These are phyloP conservation scores for Rhinogobius similis DNA, from an alignment of 2,113 vertebrate species.

Conservation along the genomic window DNA sequence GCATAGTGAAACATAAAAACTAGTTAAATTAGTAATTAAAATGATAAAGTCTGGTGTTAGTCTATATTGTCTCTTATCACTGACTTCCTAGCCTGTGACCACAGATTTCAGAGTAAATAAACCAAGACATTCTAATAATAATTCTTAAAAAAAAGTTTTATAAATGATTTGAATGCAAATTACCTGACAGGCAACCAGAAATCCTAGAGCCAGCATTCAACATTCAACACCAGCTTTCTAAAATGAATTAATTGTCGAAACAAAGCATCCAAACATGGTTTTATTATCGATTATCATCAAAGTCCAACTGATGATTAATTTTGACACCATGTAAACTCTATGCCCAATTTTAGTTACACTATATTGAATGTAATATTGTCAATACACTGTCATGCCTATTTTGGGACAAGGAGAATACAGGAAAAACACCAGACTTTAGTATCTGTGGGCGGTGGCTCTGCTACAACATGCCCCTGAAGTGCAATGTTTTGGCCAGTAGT, in stretches of 20 bases:
- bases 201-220: background rate
- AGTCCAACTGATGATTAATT: no score
- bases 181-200: background rate
- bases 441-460: slow-evolving; percentile 48
- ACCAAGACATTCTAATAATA: background rate
- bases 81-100: background rate
- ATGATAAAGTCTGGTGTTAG: slow-evolving; percentile 19
- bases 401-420: background rate
- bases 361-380: background rate
- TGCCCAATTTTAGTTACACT: background rate
- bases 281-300: no score
- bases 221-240: background rate
- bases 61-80: background rate
- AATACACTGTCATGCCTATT: background rate
- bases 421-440: slow-evolving; percentile 35
- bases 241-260: background rate
- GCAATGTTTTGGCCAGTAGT: slow-evolving; percentile 55
- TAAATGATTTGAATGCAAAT: background rate
- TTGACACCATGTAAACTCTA: background rate
- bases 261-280: background rate
- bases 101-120: background rate
- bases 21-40: background rate
- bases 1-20: slow-evolving; percentile 25
- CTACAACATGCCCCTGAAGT: slow-evolving; percentile 58
- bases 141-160: background rate